Conservation (phyloP, 2,113 vertebrate species). For the Lanius ludovicianus region DNA sequence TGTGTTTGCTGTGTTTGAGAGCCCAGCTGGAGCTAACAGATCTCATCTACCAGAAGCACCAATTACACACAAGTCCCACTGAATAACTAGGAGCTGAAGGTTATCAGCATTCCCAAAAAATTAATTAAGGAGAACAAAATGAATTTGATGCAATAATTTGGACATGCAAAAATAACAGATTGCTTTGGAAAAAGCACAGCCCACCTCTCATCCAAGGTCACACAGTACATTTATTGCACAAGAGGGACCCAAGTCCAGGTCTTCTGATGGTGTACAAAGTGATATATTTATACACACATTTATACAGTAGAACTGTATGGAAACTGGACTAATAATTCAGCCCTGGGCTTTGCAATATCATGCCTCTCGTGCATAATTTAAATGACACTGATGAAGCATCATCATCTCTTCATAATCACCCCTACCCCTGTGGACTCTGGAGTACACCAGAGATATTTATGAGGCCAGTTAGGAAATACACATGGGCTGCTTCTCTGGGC, state of each 20-base stretch:
- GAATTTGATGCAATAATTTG: not conserved
- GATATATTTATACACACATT: not conserved
- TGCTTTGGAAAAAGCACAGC: not conserved
- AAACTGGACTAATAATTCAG: not conserved
- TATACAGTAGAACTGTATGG: not conserved
- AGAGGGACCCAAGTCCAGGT: not conserved
- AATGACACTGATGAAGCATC: not conserved
- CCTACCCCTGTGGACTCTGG: not conserved
- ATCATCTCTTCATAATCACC: not conserved
- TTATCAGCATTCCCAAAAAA: not conserved
- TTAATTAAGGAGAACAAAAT: not conserved
- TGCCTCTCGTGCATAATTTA: not conserved
- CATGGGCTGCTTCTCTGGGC: not conserved
- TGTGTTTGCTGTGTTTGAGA: not conserved
- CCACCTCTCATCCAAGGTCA: not conserved
- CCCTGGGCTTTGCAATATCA: not conserved
- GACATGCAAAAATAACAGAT: not conserved
- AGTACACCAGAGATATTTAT: not conserved
- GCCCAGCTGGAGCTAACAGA: not conserved
- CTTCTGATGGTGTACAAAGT: not conserved
- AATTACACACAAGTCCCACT: not conserved
- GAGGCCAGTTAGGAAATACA: not conserved
- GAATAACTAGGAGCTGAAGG: not conserved
- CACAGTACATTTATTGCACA: not conserved
- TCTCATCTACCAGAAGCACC: not conserved